Evolutionary conservation across 1,140 invertebrate genomes (phyloP).

Genomic region (Anadara kagoshimensis): DNA sequence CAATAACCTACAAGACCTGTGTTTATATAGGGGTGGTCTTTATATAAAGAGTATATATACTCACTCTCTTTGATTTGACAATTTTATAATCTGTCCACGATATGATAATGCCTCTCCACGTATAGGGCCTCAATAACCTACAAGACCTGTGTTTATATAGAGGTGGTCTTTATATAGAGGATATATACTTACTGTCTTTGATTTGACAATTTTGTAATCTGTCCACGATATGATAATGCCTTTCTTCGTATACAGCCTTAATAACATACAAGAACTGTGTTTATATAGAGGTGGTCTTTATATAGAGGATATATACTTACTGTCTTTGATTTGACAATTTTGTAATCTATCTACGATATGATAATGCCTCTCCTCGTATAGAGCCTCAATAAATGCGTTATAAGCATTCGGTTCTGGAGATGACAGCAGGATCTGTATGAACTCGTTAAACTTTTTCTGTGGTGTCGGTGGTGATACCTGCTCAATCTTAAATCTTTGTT

Average conservation of each 20-base stretch:
- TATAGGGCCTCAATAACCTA: too few relatives aligned
- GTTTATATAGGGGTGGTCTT: too few relatives aligned
- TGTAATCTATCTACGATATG: constrained; percentile 38
- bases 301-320: neutral
- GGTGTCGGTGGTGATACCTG: constrained; percentile 21
- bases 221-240: constrained; percentile 30
- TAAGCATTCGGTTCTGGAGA: constrained; percentile 31
- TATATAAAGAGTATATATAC: too few relatives aligned
- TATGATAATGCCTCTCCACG: too few relatives aligned
- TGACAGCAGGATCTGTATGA: constrained; percentile 30
- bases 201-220: constrained; percentile 30
- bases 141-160: too few relatives aligned
- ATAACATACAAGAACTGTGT: neutral
- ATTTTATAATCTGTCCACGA: too few relatives aligned
- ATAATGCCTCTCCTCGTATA: constrained; percentile 28
- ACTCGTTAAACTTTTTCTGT: constrained; percentile 41
- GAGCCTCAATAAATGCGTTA: constrained; percentile 33
- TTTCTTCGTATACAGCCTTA: constrained; percentile 7
- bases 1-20: too few relatives aligned
- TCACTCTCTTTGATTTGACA: too few relatives aligned
- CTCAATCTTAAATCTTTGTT: constrained; percentile 29
- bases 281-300: neutral
- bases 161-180: too few relatives aligned
- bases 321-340: constrained; percentile 17
- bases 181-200: too few relatives aligned